Evolutionary conservation across 2,113 vertebrate species (phyloP).

Genomic region (Catharus bicknelli): DNA sequence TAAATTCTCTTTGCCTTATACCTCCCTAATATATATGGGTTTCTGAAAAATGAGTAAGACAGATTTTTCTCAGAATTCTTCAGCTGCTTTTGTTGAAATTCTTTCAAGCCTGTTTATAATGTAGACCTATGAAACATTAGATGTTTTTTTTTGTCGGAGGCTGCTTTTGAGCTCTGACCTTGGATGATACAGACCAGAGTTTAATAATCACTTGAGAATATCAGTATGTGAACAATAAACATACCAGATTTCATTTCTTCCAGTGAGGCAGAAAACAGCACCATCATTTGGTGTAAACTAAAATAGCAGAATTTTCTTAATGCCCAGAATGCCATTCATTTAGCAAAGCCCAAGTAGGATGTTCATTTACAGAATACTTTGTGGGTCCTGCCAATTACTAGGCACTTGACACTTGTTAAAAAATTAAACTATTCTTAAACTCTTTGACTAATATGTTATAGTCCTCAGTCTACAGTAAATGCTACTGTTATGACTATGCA

Average conservation of each 20-base stretch:
- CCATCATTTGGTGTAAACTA: slow-evolving; percentile 6
- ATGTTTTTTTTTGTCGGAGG: background rate
- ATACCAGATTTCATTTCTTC: background rate
- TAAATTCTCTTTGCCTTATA: background rate
- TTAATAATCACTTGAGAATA: slow-evolving; percentile 47
- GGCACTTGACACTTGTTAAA: background rate
- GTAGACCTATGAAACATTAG: background rate
- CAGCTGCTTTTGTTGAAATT: background rate
- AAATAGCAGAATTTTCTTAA: background rate
- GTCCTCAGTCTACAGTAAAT: background rate
- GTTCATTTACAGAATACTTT: background rate
- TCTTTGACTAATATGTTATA: background rate
- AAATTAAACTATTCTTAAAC: background rate
- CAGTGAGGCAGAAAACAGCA: background rate
- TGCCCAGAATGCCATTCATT: background rate
- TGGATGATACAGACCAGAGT: slow-evolving; percentile 6
- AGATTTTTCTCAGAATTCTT: background rate
- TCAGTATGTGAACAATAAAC: slow-evolving; percentile 4
- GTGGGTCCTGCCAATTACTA: background rate
- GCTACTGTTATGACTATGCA: background rate
- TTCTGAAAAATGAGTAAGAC: background rate
- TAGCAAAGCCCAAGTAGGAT: background rate
- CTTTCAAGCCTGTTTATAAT: background rate
- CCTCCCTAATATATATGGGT: background rate
- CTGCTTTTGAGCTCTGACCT: slow-evolving; percentile 33